phyloP scores from a whole-genome alignment of 2,113 vertebrate species.

The Seriola aureovittata region DNA sequence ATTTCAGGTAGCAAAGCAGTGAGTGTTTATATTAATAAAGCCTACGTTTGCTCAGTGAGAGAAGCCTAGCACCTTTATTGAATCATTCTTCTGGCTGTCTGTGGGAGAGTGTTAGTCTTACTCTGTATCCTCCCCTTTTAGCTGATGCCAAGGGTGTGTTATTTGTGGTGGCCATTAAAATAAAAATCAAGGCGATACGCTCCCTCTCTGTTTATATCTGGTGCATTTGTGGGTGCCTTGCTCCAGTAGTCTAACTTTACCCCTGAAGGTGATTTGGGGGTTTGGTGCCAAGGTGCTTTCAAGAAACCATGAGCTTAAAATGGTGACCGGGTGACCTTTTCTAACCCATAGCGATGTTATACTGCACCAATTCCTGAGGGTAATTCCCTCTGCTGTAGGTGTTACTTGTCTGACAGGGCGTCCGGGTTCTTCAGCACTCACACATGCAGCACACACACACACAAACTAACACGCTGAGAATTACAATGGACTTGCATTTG shows the following conservation, averaged over 20 bases:
- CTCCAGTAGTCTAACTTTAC: neutral
- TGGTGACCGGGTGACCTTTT: slow-evolving; percentile 51
- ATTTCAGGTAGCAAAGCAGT: slow-evolving; percentile 61
- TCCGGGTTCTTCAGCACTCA: neutral
- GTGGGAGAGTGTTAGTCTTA: slow-evolving; percentile 38
- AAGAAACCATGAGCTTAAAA: slow-evolving; percentile 24
- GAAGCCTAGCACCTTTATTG: slow-evolving; percentile 58
- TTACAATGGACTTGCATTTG: neutral
- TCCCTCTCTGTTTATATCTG: neutral
- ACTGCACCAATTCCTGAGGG: slow-evolving; percentile 20
- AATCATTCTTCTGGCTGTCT: slow-evolving; percentile 61
- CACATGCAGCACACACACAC: neutral
- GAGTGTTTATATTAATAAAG: slow-evolving; percentile 78
- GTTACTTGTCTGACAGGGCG: slow-evolving; percentile 24
- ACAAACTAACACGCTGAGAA: neutral
- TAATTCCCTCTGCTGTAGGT: slow-evolving; percentile 37
- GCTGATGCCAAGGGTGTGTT: slow-evolving; percentile 37
- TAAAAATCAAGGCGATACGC: slow-evolving; percentile 1
- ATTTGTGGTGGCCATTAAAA: slow-evolving; percentile 47
- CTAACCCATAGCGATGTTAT: slow-evolving; percentile 2
- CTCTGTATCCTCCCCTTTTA: slow-evolving; percentile 35
- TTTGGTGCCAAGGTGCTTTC: slow-evolving; percentile 34
- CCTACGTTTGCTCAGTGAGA: slow-evolving; percentile 52
- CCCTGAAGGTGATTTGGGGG: slow-evolving; percentile 30
- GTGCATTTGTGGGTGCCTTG: neutral